phyloP scores from a whole-genome alignment of 2,113 vertebrate genomes.

The Machaerirhynchus nigripectus region DNA sequence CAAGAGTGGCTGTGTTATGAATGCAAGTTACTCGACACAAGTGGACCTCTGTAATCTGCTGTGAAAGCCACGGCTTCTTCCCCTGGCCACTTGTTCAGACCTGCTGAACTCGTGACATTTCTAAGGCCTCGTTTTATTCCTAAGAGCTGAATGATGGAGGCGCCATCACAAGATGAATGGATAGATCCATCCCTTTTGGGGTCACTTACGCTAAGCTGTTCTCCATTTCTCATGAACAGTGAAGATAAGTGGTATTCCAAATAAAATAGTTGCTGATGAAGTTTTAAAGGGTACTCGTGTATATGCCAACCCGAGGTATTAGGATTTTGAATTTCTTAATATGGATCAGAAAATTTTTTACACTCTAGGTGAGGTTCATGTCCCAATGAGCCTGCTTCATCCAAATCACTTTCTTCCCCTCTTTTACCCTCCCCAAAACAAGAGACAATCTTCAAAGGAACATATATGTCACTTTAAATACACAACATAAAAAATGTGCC shows the following conservation, averaged over 20 bases:
- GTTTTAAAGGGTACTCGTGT: neutral
- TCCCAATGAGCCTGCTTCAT: constrained; percentile 30
- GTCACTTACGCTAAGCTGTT: neutral
- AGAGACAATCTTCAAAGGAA: constrained; percentile 69
- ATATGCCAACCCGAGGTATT: neutral
- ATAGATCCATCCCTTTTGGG: neutral
- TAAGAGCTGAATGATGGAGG: neutral
- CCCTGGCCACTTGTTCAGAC: neutral
- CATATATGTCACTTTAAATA: constrained; percentile 68
- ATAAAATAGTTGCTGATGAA: neutral
- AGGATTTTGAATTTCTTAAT: neutral
- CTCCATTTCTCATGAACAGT: neutral
- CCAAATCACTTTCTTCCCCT: constrained; percentile 46
- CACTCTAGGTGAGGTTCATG: constrained; percentile 8
- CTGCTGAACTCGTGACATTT: neutral
- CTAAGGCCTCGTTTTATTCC: neutral
- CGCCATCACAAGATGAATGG: neutral
- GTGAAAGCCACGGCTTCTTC: neutral
- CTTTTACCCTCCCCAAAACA: constrained; percentile 49
- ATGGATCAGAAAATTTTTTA: constrained; percentile 33
- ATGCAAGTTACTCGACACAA: neutral
- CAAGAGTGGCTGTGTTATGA: neutral
- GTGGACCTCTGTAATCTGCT: neutral
- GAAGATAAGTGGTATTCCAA: neutral
- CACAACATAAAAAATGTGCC: constrained; percentile 65